Evolutionary conservation across 2,113 vertebrate genomes (phyloP).

Genomic region (Electrona antarctica): DNA sequence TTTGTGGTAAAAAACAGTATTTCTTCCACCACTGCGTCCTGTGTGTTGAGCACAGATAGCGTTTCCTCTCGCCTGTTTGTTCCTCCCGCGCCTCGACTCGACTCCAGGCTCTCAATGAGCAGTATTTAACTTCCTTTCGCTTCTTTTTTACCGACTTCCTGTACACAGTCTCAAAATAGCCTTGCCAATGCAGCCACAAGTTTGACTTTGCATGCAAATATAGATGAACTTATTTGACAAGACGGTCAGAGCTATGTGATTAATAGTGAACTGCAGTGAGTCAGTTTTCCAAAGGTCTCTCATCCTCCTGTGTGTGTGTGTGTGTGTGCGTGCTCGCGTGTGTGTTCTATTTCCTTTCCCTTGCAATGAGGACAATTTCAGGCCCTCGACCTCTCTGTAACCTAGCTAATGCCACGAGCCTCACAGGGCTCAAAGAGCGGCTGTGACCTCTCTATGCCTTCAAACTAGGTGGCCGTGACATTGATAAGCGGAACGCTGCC

Average conservation of each 20-base stretch:
- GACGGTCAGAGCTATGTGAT: slow-evolving; percentile 42
- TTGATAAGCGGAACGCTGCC: slow-evolving; percentile 45
- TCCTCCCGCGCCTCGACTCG: not conserved
- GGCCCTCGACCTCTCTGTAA: slow-evolving; percentile 1
- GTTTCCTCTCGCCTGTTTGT: slow-evolving; percentile 2
- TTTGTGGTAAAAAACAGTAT: too few species aligned
- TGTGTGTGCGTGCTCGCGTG: too few species aligned
- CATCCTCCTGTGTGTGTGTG: slow-evolving; percentile 7
- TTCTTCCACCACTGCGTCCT: slow-evolving; percentile 6
- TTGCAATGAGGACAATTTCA: slow-evolving; percentile 1
- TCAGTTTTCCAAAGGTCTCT: not conserved
- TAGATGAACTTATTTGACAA: not conserved
- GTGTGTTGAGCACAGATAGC: slow-evolving; percentile 20
- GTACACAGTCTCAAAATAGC: not conserved
- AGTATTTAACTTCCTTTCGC: too few species aligned
- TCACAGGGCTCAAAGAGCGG: slow-evolving; percentile 17
- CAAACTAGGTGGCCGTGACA: slow-evolving; percentile 54
- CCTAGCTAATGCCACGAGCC: not conserved
- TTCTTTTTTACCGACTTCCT: not conserved
- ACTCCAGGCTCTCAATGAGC: not conserved
- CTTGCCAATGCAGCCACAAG: not conserved
- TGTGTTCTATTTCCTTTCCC: slow-evolving; percentile 12
- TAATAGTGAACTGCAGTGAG: slow-evolving; percentile 23
- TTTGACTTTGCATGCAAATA: slow-evolving; percentile 33
- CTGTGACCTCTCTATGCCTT: slow-evolving; percentile 33